A percentile compares a stretch with the other conserved stretches of the same genome.
These are phyloP conservation scores for Latrodectus geometricus DNA, from an alignment of 1,140 invertebrate species.

Conservation along the genomic window DNA sequence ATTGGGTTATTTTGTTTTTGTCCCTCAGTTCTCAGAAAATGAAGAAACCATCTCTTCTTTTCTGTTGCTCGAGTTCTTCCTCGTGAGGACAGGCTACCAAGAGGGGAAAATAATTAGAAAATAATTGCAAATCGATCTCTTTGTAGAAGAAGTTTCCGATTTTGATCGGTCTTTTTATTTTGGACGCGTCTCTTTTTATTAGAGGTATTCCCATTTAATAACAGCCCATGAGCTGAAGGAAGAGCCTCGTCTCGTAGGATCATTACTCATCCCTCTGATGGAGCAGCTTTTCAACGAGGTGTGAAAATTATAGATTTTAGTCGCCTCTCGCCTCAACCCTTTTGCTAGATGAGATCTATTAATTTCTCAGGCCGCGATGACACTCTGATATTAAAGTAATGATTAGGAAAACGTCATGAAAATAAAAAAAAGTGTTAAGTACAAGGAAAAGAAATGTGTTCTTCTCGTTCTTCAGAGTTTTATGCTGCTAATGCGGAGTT, in stretches of 20 bases:
- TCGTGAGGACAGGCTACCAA: too few relatives aligned
- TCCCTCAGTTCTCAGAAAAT: too few relatives aligned
- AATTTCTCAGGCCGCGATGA: neutral
- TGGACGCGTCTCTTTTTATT: neutral
- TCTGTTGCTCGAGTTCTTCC: too few relatives aligned
- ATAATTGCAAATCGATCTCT: neutral
- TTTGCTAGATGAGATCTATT: neutral
- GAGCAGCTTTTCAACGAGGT: neutral
- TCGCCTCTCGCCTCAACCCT: neutral
- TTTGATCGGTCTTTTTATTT: slow-evolving; percentile 2
- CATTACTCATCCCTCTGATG: neutral
- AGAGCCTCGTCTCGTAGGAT: neutral
- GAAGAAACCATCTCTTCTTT: too few relatives aligned
- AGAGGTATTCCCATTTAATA: neutral
- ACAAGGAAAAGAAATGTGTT: neutral
- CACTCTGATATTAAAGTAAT: slow-evolving; percentile 1
- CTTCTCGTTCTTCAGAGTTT: neutral
- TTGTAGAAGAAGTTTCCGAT: neutral
- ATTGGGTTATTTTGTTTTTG: too few relatives aligned
- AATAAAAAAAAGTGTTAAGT: neutral
- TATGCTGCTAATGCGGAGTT: neutral
- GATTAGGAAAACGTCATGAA: neutral
- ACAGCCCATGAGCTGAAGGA: neutral
- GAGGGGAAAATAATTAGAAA: neutral
- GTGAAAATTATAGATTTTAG: neutral